Base-by-base conservation (phyloP, 2,888 invertebrate genomes). In the Cybosia mesomella region DNA sequence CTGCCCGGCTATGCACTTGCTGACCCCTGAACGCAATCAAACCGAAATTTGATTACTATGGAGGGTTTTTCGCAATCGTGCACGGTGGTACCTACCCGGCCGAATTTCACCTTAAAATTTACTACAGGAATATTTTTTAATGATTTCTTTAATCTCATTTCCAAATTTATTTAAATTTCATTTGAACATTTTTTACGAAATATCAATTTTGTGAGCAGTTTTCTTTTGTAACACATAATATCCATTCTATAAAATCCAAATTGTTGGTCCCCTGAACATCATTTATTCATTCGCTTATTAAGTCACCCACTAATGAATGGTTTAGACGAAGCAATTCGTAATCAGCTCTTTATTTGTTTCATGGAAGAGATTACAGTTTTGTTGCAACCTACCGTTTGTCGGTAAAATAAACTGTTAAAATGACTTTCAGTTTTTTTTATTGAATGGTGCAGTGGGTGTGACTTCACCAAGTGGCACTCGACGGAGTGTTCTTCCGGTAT, bases 231-330 rank as follows among this genome's bases (percentile, higher is more conserved):
- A 22, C 2, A 22, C 13, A n/a, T 57, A 15, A 5, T 9, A n/a
- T 0, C 5, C 36, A 3, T 39, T 34, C 36, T 8, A 64, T 43
- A 67, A 67, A 69, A 55, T 0, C 22, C 0, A 39, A 67, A 21
- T 10, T 49, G 62, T 58, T 74, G 62, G 74, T 34, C 34, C 66
- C 69, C 69, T 61, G 64, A 68, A 66, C 69, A 73, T 82, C 80
- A 82, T 70, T 83, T 79, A 83, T 76, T 77, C 80, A 73, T 66
- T 75, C 81, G 61, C 73, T 82, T 85, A 83, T 81, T 85, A 82
- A 80, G 80, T 80, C 76, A 69, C 69, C 72, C 72, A 73, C 74
- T 84, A 82, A 83, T 82, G 77, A 83, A 77, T 73, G 81, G 80
- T 82, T 83, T 73, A 79, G 80, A 71, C 67, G 72, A 74, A 71